Evolutionary conservation across 2,797 vertebrate species (phyloP).

Genomic region (Acrossocheilus wenchowensis): DNA sequence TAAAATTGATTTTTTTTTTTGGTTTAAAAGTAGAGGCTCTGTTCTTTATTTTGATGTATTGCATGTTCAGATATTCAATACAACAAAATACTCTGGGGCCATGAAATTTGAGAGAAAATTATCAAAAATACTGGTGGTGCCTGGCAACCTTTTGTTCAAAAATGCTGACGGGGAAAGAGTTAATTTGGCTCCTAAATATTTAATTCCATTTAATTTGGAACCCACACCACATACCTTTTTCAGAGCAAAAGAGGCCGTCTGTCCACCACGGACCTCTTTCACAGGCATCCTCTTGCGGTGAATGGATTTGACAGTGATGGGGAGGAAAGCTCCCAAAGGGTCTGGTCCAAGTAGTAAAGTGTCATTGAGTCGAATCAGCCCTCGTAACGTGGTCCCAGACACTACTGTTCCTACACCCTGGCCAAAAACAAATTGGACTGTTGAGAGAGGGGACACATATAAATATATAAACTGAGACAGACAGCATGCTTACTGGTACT

Average conservation of each 20-base stretch:
- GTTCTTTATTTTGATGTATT: no score
- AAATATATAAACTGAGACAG: neutral
- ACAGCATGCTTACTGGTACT: conserved; percentile 83
- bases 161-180: neutral
- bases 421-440: neutral
- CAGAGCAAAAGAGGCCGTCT: conserved; percentile 96
- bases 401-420: conserved; percentile 98
- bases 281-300: conserved; percentile 99
- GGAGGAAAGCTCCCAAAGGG: conserved; percentile 92
- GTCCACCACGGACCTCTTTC: conserved; percentile 95
- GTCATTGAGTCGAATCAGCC: conserved; percentile 95
- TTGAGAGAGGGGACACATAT: neutral
- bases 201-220: neutral
- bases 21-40: no score
- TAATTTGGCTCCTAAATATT: neutral
- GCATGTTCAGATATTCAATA: no score
- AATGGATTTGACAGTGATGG: conserved; percentile 98
- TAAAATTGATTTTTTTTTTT: no score
- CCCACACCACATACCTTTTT: conserved; percentile 86
- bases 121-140: neutral
- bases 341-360: conserved; percentile 96
- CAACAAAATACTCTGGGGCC: no score
- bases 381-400: conserved; percentile 94
- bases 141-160: no score
- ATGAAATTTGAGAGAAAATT: no score